These are phyloP conservation scores for Hirtodrosophila trivittata DNA, from an alignment of 2,888 invertebrate species.

Conservation along the genomic window DNA sequence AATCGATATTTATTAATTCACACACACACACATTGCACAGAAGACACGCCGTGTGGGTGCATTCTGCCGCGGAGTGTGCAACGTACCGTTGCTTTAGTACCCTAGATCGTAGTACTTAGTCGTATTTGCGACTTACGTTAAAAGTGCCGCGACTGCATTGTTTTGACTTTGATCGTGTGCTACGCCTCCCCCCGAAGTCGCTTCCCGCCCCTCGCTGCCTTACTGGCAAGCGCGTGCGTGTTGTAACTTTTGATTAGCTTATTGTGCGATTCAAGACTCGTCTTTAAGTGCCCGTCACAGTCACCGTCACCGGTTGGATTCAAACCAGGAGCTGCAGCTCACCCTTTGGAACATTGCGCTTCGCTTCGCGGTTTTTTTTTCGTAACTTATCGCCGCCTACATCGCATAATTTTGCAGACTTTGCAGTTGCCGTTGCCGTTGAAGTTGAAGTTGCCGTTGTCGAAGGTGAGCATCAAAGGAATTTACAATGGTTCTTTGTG, in stretches of 20 bases:
- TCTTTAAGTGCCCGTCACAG: slow-evolving; percentile 39
- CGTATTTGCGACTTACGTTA: slow-evolving; percentile 34
- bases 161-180: slow-evolving; percentile 70
- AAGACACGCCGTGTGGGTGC: slow-evolving; percentile 36
- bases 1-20: slow-evolving; percentile 63
- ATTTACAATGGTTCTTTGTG: slow-evolving; percentile 37
- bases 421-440: slow-evolving; percentile 23
- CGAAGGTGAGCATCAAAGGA: slow-evolving; percentile 60
- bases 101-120: slow-evolving; percentile 21
- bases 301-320: background rate
- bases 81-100: slow-evolving; percentile 36
- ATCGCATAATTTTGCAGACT: slow-evolving; percentile 48
- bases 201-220: background rate
- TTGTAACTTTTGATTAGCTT: slow-evolving; percentile 78
- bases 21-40: slow-evolving; percentile 49
- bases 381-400: slow-evolving; percentile 76
- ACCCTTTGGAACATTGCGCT: slow-evolving; percentile 57
- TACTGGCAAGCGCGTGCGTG: slow-evolving; percentile 69
- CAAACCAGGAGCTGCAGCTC: slow-evolving; percentile 44
- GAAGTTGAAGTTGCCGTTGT: slow-evolving; percentile 6
- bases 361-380: slow-evolving; percentile 37
- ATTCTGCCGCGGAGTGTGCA: slow-evolving; percentile 29
- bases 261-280: slow-evolving; percentile 40
- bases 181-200: slow-evolving; percentile 7
- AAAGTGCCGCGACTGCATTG: slow-evolving; percentile 67